Base-by-base conservation (phyloP, 2,888 invertebrate genomes). In the Drosophila diplacantha region DNA sequence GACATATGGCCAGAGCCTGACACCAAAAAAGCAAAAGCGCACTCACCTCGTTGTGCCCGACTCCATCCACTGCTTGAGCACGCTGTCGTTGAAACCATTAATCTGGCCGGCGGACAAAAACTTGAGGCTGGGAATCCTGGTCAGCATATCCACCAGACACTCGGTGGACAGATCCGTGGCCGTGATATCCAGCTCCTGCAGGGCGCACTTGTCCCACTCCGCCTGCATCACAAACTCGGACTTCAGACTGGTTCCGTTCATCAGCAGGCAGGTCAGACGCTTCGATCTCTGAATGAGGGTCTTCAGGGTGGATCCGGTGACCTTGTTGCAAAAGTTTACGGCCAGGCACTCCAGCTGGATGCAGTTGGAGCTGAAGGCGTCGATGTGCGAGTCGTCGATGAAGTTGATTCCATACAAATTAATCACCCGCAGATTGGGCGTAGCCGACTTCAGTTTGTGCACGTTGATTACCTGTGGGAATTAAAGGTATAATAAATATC, bases 321-420 rank as follows among this genome's bases (percentile, higher is more conserved):
- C 98, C 88, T 99, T 98, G 73, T 95, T 92, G 89, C 99, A 99
- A 89, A 93, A 99, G 89, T 99, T 99, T 8, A 99, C 96, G 5
- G 99, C 97, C 67, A 99, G 89, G 84, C 98, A 98, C 89, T 99
- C 99, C 85, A 99, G 89, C 92, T 99, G 91, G 81, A 98, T 98
- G 87, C 98, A 98, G 86, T 98, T 98, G 3, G 96, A 96, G 76
- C 96, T 96, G 88, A 99, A 96, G 0, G 99, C 97, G 87, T 99
- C 99, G 47, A 99, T 98, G 82, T 99, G 99, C 1, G 96, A 96
- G 90, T 99, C 99, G 81, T 99, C 99, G 8, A 98, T 96, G 79
- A 98, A 98, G 89, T 97, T 97, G 74, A 99, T 99, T 0, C 99
- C 99, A 87, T 98, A 99, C 49, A 99, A 90, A 89, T 99, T 99